phyloP scores from a whole-genome alignment of 2,888 invertebrate genomes.

The Yponomeuta cagnagella region DNA sequence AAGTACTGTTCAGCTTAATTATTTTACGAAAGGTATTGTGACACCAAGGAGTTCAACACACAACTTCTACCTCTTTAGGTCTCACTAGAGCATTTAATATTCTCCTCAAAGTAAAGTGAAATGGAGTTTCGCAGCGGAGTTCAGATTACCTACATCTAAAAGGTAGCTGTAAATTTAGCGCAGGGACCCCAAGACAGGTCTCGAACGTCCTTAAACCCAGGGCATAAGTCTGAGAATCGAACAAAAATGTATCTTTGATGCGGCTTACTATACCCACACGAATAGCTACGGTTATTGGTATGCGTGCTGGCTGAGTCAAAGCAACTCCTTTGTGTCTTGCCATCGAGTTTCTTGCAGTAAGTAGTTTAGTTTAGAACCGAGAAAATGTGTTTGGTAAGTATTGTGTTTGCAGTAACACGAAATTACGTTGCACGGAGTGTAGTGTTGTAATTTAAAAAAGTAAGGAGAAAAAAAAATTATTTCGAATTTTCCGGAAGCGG shows the following conservation, averaged over 20 bases:
- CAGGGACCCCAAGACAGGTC: too few species aligned
- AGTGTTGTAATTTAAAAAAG: too few species aligned
- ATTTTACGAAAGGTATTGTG: not conserved
- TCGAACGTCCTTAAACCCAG: too few species aligned
- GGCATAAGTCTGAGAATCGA: too few species aligned
- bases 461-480: too few species aligned
- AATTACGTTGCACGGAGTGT: not conserved
- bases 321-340: slow-evolving; percentile 3
- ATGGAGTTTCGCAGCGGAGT: not conserved
- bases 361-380: not conserved
- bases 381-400: not conserved
- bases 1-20: too few species aligned
- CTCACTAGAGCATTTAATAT: not conserved
- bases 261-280: not conserved
- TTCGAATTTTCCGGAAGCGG: too few species aligned
- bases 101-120: not conserved
- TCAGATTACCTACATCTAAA: not conserved
- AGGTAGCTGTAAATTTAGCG: too few species aligned
- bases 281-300: not conserved
- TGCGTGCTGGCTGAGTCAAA: not conserved
- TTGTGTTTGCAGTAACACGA: not conserved
- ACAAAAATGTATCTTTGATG: too few species aligned
- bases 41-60: not conserved
- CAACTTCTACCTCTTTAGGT: not conserved
- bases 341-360: not conserved